phyloP scores from a whole-genome alignment of 2,888 invertebrate genomes.

The Slavum lentiscoides region DNA sequence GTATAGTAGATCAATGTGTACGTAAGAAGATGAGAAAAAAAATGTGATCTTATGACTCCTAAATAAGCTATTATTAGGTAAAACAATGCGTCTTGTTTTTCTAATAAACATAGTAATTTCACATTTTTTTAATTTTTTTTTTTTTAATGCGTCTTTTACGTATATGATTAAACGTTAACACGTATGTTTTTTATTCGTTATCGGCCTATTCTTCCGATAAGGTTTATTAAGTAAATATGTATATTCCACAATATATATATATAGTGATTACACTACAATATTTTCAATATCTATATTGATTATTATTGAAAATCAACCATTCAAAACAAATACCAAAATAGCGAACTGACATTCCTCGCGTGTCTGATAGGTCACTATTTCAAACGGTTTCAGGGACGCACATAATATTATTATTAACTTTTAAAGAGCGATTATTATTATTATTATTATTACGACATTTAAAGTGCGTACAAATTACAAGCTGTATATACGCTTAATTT shows the following conservation, averaged over 20 bases:
- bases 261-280: not conserved
- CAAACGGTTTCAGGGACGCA: not conserved
- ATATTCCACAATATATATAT: not conserved
- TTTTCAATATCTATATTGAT: not conserved
- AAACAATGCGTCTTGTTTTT: not conserved
- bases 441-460: too few species aligned
- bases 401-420: not conserved
- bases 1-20: too few species aligned
- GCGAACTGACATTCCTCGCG: not conserved
- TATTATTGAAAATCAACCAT: not conserved
- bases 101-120: not conserved
- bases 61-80: not conserved
- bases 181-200: not conserved
- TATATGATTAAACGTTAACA: not conserved
- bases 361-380: not conserved
- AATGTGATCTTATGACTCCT: not conserved
- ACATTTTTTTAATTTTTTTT: not conserved
- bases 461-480: too few species aligned
- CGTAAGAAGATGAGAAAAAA: not conserved
- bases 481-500: too few species aligned
- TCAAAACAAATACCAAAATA: not conserved
- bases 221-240: not conserved
- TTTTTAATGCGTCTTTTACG: not conserved
- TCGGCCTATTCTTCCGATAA: not conserved
- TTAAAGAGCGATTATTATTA: not conserved